Percentiles rank a stretch among this genome's conserved stretches.
These are phyloP conservation scores for Pygoscelis adeliae DNA, from an alignment of 2,113 vertebrate species.

Conservation along the genomic window DNA sequence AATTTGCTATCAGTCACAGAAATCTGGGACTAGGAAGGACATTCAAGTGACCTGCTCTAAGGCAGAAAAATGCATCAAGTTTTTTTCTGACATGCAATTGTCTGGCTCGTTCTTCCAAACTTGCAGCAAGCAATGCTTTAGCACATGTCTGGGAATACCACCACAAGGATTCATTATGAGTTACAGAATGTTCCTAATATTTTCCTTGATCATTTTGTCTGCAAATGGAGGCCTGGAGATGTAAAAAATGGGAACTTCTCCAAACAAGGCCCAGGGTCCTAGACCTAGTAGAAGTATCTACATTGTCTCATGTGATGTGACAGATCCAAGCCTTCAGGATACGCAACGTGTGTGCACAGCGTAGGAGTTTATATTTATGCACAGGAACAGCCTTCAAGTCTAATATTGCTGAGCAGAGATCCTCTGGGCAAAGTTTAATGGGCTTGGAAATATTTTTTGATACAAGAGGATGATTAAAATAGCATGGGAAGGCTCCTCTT, in stretches of 20 bases:
- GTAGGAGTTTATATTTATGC: not conserved
- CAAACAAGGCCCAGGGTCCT: not conserved
- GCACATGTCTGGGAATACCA: not conserved
- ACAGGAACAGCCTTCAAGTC: not conserved
- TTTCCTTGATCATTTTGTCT: not conserved
- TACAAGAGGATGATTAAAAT: not conserved
- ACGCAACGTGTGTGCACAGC: not conserved
- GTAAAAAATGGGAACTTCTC: not conserved
- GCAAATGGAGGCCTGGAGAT: not conserved
- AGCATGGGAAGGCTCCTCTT: not conserved
- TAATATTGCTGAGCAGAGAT: not conserved
- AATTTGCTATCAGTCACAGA: not conserved
- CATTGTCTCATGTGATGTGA: not conserved
- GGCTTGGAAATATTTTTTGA: not conserved
- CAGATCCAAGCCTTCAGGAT: not conserved
- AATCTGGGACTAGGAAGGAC: not conserved
- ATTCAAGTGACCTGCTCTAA: not conserved
- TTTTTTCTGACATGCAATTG: not conserved
- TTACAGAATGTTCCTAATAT: not conserved
- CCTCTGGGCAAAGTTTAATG: not conserved
- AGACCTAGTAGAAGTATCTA: not conserved
- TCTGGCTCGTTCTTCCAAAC: not conserved
- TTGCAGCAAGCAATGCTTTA: not conserved
- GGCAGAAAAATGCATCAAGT: not conserved
- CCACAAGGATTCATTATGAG: not conserved